Base-by-base conservation (phyloP, 2,888 invertebrate species). In the Brachypterus glaber region DNA sequence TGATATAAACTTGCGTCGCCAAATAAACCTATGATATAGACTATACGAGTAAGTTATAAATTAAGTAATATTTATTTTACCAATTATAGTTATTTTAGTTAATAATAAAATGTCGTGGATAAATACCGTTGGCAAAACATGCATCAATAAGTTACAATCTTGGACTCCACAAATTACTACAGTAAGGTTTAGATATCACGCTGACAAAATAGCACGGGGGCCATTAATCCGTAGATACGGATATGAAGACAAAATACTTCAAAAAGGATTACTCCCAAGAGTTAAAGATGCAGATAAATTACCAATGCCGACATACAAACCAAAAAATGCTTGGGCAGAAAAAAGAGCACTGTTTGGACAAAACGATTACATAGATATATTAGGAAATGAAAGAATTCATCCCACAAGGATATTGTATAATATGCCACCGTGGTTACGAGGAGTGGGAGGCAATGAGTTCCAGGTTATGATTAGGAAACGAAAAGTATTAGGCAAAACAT, bases 331-430 rank as follows among this genome's bases (percentile, higher is more conserved):
- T 1, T 96, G 93, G 93, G 58, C 69, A 0, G 74, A 79, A 49
- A 82, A 79, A 51, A 75, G 75, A 55, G 90, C 92, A 2, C 62
- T 90, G 1, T 91, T 87, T 68, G 96, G 96, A 0, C 93, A 93
- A 62, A 96, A 96, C 68, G 95, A 96, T 64, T 96, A 95, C 58
- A 92, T 96, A 47, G 95, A 97, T 62, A 92, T 97, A 40, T 71
- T 97, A 35, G 96, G 96, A 2, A 78, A 82, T 56, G 88, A 86
- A 18, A 71, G 72, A 11, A 46, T 77, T 38, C 88, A 92, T 61
- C 95, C 96, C 0, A 80, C 84, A 0, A 82, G 78, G 58, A 76
- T 93, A 9, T 63, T 91, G 9, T 91, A 92, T 56, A 79, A 82
- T 43, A 76, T 92, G 4, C 96, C 96, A 0, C 66, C 74, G 0